Base-by-base conservation (phyloP, 2,797 vertebrate genomes). In the Ceryle rudis region DNA sequence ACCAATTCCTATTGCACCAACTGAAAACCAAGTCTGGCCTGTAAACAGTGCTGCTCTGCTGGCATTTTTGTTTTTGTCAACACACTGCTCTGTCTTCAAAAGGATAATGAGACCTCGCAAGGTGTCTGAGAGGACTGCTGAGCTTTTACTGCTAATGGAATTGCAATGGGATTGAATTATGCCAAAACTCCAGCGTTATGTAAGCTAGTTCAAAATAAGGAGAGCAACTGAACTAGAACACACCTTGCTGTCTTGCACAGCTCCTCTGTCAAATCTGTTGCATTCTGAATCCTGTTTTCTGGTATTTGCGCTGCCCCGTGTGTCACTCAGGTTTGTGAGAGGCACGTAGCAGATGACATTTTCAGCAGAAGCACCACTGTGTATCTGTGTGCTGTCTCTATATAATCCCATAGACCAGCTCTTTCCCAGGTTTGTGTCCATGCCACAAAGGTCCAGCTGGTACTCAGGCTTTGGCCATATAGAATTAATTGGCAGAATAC, bases 311-410 rank as follows among this genome's bases (percentile, higher is more conserved):
- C 60, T 47, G 69, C 62, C 26, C 51, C 28, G 9, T 28, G 51
- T 17, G 3, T 35, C 23, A 3, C 54, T 58, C 5, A 0, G 6
- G 15, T 44, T 58, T 33, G 26, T 35, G 67, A 55, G 49, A 41
- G 49, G 47, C 1, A 0, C 0, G 0, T 2, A 19, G 33, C 37
- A 41, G 33, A 25, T 5, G 0, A 19, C 5, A 22, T 15, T 73
- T 70, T 12, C 31, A 62, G 33, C 5, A 46, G 55, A 22, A 61
- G n/a, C 51, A 52, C 39, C 39, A 10, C 26, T 3, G 4, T 23
- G 4, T 51, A 11, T 57, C 26, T 6, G 2, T 23, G 61, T 47
- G 70, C 52, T 37, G 0, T 41, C 62, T 13, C 73, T 60, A 39
- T 23, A 3, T 23, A 35, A 39, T 33, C 2, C 0, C 1, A 2